These are phyloP conservation scores for Parazoanthus swiftii DNA, from an alignment of 92 coral and sea anemone genomes.

Conservation along the genomic window DNA sequence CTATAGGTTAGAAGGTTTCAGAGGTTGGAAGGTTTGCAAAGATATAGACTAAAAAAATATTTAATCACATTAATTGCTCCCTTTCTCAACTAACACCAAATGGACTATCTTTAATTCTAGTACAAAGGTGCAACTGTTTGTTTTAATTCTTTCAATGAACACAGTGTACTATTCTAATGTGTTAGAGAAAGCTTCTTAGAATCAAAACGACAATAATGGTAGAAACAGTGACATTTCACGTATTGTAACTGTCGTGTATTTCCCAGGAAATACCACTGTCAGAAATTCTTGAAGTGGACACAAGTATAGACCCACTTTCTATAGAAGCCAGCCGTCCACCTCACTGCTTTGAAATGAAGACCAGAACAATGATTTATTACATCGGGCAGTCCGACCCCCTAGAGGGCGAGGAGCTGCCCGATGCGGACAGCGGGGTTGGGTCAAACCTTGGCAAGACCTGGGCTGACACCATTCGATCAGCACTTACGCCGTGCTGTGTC, in stretches of 20 bases:
- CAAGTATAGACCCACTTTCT: conserved; percentile 88
- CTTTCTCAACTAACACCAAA: no score
- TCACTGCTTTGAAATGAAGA: conserved; percentile 97
- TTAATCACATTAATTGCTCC: no score
- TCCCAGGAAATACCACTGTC: conserved; percentile 90
- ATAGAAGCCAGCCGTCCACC: conserved; percentile 93
- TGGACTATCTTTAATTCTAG: no score
- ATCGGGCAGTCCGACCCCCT: conserved; percentile 76
- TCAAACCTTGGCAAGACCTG: conserved; percentile 91
- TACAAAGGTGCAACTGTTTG: no score
- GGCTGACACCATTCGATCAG: conserved; percentile 95
- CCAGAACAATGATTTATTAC: conserved; percentile 83
- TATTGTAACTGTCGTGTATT: not conserved
- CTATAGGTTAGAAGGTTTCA: no score
- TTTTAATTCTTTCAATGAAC: no score
- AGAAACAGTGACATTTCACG: not conserved
- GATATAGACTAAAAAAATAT: no score
- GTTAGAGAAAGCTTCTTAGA: no score
- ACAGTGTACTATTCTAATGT: no score
- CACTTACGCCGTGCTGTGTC: conserved; percentile 96
- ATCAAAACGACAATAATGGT: not conserved
- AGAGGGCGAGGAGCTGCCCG: conserved; percentile 81
- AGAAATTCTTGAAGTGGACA: conserved; percentile 92
- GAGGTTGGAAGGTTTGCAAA: no score
- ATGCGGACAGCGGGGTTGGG: conserved; percentile 94